Percentiles rank a stretch among this genome's conserved stretches.
phyloP scores from a whole-genome alignment of 2,888 invertebrate genomes.

The Anarsia innoxiella region DNA sequence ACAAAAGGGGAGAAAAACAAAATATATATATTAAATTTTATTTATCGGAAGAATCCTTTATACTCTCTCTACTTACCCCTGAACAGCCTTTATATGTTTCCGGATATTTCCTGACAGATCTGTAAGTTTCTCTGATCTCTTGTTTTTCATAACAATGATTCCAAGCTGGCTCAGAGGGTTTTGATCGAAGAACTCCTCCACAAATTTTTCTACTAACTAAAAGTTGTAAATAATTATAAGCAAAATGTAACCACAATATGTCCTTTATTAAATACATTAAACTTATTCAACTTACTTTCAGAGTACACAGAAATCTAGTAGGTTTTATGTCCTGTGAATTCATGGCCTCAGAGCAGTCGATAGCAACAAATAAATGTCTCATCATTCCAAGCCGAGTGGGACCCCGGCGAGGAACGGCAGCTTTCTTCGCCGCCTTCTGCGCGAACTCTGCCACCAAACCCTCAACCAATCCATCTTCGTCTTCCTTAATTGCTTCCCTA shows the following conservation, averaged over 20 bases:
- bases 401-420: constrained; percentile 79
- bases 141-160: constrained; percentile 91
- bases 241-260: too few relatives aligned
- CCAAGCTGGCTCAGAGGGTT: constrained; percentile 99
- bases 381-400: constrained; percentile 97
- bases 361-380: constrained; percentile 93
- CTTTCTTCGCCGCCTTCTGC: constrained; percentile 89
- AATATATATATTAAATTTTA: too few relatives aligned
- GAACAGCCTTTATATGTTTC: constrained; percentile 84
- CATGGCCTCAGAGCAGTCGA: constrained; percentile 98
- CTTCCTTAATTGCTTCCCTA: constrained; percentile 97
- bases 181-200: constrained; percentile 98
- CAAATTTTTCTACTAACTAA: constrained; percentile 92
- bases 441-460: constrained; percentile 93
- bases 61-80: constrained; percentile 71
- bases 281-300: constrained; percentile 90
- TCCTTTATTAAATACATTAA: too few relatives aligned
- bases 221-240: too few relatives aligned
- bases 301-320: constrained; percentile 87
- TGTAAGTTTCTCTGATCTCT: constrained; percentile 93
- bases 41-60: too few relatives aligned
- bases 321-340: constrained; percentile 96
- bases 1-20: too few relatives aligned
- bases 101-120: constrained; percentile 91
- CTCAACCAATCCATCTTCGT: constrained; percentile 94